A percentile compares a stretch with the other conserved stretches of the same genome.
phyloP scores from a whole-genome alignment of 2,888 invertebrate genomes.

The Melanophora roralis region DNA sequence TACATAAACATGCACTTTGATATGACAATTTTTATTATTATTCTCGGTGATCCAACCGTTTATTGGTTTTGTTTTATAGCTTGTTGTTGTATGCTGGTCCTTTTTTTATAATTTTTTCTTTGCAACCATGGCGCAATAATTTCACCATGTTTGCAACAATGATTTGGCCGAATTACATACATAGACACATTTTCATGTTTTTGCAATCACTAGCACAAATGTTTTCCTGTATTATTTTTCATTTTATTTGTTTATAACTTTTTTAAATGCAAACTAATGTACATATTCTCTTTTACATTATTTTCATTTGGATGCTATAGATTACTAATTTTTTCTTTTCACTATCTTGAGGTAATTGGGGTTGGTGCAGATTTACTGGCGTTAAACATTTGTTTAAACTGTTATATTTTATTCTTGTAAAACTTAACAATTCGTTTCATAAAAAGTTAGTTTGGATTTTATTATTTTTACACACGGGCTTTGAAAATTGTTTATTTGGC shows the following conservation, averaged over 20 bases:
- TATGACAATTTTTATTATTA: slow-evolving; percentile 23
- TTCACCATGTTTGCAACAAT: slow-evolving; percentile 31
- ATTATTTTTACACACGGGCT: slow-evolving; percentile 31
- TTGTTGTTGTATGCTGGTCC: slow-evolving; percentile 38
- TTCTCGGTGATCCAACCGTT: slow-evolving; percentile 45
- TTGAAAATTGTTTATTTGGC: too few relatives aligned
- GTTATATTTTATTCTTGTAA: not conserved
- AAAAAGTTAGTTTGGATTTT: slow-evolving; percentile 19
- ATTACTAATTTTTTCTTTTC: slow-evolving; percentile 14
- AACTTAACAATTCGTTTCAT: not conserved
- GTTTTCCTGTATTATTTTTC: slow-evolving; percentile 42
- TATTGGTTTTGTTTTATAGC: slow-evolving; percentile 31
- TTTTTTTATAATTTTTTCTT: slow-evolving; percentile 23
- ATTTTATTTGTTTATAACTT: slow-evolving; percentile 35
- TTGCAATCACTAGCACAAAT: not conserved
- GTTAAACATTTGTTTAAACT: slow-evolving; percentile 25
- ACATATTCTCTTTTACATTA: slow-evolving; percentile 13
- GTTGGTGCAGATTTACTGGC: slow-evolving; percentile 25
- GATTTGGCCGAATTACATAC: slow-evolving; percentile 53
- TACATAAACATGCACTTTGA: not conserved
- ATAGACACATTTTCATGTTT: slow-evolving; percentile 16
- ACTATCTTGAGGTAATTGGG: not conserved
- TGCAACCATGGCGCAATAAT: too few relatives aligned
- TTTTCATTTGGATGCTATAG: not conserved
- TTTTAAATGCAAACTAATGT: slow-evolving; percentile 30